Evolutionary conservation across 1,140 invertebrate genomes (phyloP).

Genomic region (Acromyrmex charruanus): DNA sequence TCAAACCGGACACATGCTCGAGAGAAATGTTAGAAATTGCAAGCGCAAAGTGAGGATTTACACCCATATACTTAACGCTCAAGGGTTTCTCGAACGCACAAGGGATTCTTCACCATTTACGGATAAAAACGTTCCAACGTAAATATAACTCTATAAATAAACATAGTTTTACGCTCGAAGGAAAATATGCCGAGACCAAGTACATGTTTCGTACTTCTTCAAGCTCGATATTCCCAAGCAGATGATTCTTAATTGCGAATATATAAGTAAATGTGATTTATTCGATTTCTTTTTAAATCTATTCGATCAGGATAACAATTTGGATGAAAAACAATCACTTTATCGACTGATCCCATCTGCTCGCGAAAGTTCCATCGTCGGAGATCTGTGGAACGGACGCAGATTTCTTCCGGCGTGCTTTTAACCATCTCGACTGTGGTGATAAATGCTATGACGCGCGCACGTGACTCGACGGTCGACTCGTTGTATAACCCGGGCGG

Average conservation of each 20-base stretch:
- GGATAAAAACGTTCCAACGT: background rate
- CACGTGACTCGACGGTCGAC: conserved; percentile 64
- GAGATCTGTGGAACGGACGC: background rate
- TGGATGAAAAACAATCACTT: background rate
- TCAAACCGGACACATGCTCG: conserved; percentile 23
- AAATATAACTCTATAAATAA: conserved; percentile 1
- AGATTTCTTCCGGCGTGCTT: conserved; percentile 28
- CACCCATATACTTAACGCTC: no score
- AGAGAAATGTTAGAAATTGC: conserved; percentile 37
- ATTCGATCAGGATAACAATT: background rate
- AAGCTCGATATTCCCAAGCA: background rate
- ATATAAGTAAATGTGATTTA: background rate
- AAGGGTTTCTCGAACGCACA: conserved; percentile 19
- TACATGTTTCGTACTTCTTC: background rate
- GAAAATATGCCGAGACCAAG: background rate
- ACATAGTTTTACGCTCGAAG: background rate
- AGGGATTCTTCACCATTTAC: background rate
- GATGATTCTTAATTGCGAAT: background rate
- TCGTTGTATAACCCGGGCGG: conserved; percentile 64
- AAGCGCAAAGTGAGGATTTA: conserved; percentile 21
- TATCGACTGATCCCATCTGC: background rate
- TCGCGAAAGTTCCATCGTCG: background rate
- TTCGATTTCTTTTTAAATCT: background rate
- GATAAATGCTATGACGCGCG: background rate
- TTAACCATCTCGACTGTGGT: conserved; percentile 24